These are phyloP conservation scores for Argyresthia albistria DNA, from an alignment of 2,888 invertebrate species.

Conservation along the genomic window DNA sequence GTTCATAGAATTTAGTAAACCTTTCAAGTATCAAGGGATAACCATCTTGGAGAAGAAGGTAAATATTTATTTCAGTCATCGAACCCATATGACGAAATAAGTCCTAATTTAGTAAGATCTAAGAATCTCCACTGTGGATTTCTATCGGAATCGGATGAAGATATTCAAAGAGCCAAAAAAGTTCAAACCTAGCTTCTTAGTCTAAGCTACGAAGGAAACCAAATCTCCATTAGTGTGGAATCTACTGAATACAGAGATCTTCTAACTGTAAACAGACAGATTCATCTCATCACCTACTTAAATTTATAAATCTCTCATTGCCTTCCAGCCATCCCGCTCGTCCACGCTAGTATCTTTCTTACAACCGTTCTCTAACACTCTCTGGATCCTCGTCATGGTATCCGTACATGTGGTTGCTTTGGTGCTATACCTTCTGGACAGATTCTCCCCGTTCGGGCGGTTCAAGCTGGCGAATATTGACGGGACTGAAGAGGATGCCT, in stretches of 20 bases:
- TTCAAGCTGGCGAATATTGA: conserved; percentile 92
- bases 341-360: conserved; percentile 98
- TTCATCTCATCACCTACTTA: neutral
- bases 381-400: conserved; percentile 99
- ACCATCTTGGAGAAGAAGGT: conserved; percentile 98
- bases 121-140: too few relatives aligned
- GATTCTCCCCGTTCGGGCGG: conserved; percentile 75
- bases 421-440: conserved; percentile 94
- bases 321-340: conserved; percentile 89
- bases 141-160: too few relatives aligned
- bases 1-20: conserved; percentile 99
- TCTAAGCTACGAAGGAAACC: neutral
- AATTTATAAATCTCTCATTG: too few relatives aligned
- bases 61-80: conserved; percentile 16
- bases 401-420: conserved; percentile 98
- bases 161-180: too few relatives aligned
- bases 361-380: conserved; percentile 98
- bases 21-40: conserved; percentile 99
- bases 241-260: too few relatives aligned
- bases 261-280: neutral
- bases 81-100: too few relatives aligned
- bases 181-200: neutral
- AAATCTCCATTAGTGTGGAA: neutral
- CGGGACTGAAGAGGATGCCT: conserved; percentile 96
- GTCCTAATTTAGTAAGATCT: too few relatives aligned